Evolutionary conservation across 2,797 vertebrate species (phyloP).

Genomic region (Tadarida brasiliensis): DNA sequence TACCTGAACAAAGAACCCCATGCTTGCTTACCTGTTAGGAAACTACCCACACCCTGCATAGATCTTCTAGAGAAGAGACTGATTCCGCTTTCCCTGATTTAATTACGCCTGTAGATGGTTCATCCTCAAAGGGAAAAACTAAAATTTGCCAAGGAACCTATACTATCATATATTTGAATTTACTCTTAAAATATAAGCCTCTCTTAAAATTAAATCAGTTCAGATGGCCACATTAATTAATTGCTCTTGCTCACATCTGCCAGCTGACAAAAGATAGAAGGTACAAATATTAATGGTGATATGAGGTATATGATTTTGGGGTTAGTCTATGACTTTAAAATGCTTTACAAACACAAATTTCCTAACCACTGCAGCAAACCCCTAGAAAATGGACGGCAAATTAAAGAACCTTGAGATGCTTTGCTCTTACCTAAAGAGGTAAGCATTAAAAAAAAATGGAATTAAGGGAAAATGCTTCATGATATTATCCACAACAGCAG

Average conservation of each 20-base stretch:
- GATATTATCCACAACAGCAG: conserved; percentile 19
- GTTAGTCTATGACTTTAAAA: conserved; percentile 16
- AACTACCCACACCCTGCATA: conserved; percentile 30
- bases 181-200: conserved; percentile 53
- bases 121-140: conserved; percentile 20
- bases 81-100: neutral
- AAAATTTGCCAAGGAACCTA: conserved; percentile 41
- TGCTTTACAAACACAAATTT: conserved; percentile 58
- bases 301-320: neutral
- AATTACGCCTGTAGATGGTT: neutral
- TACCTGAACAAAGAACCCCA: conserved; percentile 19
- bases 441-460: conserved; percentile 36
- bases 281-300: conserved; percentile 6
- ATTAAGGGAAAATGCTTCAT: conserved; percentile 43
- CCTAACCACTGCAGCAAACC: conserved; percentile 42
- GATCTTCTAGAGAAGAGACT: neutral
- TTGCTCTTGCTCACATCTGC: neutral
- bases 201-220: conserved; percentile 44
- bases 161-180: conserved; percentile 14
- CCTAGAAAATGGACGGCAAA: conserved; percentile 28
- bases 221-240: conserved; percentile 23
- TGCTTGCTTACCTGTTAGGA: conserved; percentile 33
- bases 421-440: conserved; percentile 55
- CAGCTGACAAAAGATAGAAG: conserved; percentile 43
- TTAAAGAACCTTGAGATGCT: conserved; percentile 47